These are phyloP conservation scores for Eupristina koningsbergeri DNA, from an alignment of 1,140 invertebrate genomes.

Conservation along the genomic window DNA sequence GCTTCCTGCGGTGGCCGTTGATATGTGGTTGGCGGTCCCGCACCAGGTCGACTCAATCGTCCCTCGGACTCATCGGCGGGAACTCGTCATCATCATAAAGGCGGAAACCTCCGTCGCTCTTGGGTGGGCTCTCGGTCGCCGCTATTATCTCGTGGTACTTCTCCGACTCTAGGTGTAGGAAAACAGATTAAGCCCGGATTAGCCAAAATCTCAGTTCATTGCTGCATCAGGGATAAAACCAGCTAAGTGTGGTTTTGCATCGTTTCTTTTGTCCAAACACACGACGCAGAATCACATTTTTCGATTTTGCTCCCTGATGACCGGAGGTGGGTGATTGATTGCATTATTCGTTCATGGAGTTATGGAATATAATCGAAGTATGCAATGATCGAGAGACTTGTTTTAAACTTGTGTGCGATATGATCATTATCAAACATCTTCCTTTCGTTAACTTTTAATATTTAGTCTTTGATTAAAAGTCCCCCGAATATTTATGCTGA, in stretches of 20 bases:
- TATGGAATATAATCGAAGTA: conserved; percentile 4
- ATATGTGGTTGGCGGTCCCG: neutral
- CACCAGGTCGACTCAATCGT: conserved; percentile 71
- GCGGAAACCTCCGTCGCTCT: conserved; percentile 77
- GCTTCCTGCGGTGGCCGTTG: neutral
- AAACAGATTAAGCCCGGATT: conserved; percentile 15
- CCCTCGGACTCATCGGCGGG: conserved; percentile 84
- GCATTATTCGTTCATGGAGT: neutral
- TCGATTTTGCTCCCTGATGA: conserved; percentile 6
- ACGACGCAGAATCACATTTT: conserved; percentile 10
- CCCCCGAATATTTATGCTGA: neutral
- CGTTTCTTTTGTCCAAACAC: neutral
- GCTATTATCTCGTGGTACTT: conserved; percentile 83
- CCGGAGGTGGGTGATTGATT: too few species aligned
- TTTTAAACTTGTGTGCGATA: neutral
- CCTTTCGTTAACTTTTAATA: neutral
- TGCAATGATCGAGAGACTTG: conserved; percentile 7
- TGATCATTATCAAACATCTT: too few species aligned
- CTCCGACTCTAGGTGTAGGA: conserved; percentile 82
- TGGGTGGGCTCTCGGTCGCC: conserved; percentile 79
- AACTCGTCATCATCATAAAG: conserved; percentile 88
- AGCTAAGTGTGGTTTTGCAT: conserved; percentile 14
- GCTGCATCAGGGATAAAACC: conserved; percentile 13
- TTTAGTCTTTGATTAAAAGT: neutral
- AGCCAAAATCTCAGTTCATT: neutral